These are phyloP conservation scores for Magallana ariakensis DNA, from an alignment of 1,140 invertebrate species.

Conservation along the genomic window DNA sequence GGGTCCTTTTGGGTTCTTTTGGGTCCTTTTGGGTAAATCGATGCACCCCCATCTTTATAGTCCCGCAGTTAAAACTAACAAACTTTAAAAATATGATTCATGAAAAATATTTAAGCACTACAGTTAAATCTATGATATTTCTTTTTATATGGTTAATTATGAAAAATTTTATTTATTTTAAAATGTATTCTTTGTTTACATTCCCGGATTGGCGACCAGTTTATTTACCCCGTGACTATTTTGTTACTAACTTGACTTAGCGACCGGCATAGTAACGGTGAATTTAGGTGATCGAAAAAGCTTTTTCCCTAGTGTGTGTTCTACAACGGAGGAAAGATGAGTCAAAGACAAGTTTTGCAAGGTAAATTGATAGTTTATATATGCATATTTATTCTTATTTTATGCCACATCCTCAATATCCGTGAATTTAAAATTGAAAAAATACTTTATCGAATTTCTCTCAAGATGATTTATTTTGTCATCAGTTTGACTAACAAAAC, in stretches of 20 bases:
- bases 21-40: too few species aligned
- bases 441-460: too few species aligned
- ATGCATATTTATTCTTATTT: too few species aligned
- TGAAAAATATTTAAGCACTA: background rate
- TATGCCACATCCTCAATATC: too few species aligned
- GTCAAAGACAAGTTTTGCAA: slow-evolving; percentile 79
- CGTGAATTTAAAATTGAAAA: too few species aligned
- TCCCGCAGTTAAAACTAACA: background rate
- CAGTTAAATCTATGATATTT: too few species aligned
- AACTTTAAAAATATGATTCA: background rate
- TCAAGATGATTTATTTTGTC: too few species aligned
- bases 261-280: slow-evolving; percentile 33
- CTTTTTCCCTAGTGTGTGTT: background rate
- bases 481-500: too few species aligned
- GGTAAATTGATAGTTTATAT: slow-evolving; percentile 63
- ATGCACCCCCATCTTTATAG: slow-evolving; percentile 30
- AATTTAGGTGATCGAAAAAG: background rate
- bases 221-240: background rate
- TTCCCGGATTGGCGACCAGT: background rate
- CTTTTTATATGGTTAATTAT: too few species aligned
- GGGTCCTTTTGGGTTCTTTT: too few species aligned
- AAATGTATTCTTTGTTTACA: background rate
- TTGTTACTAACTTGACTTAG: slow-evolving; percentile 38
- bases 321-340: slow-evolving; percentile 57
- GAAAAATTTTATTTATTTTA: too few species aligned